Evolutionary conservation across 2,888 invertebrate genomes (phyloP).

Genomic region (Leucozona laternaria): DNA sequence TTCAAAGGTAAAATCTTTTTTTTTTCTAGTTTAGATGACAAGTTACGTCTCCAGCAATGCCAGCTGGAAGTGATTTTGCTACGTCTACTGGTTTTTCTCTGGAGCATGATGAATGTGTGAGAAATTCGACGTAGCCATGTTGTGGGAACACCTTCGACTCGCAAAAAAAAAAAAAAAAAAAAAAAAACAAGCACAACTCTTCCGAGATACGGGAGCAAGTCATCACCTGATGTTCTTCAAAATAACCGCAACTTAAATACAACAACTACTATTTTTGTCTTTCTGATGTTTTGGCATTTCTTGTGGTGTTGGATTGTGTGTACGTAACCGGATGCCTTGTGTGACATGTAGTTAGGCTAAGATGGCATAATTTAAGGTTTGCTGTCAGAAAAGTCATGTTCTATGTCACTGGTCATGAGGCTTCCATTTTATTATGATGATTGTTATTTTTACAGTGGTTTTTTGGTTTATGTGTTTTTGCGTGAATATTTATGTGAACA

Average conservation of each 20-base stretch:
- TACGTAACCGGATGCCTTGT: neutral
- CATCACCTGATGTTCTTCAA: conserved; percentile 28
- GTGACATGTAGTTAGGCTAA: conserved; percentile 51
- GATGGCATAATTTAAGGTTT: conserved; percentile 66
- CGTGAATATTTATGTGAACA: conserved; percentile 59
- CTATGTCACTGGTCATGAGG: conserved; percentile 51
- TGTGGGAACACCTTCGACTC: conserved; percentile 37
- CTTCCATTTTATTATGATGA: conserved; percentile 16
- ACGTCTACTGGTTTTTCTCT: neutral
- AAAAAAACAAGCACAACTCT: no score
- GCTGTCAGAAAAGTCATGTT: conserved; percentile 62
- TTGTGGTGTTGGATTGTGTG: neutral
- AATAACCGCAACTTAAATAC: conserved; percentile 52
- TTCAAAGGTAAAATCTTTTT: conserved; percentile 13
- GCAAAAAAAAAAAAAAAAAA: conserved; percentile 3
- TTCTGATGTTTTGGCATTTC: conserved; percentile 39
- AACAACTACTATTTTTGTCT: neutral
- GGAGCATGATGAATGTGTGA: conserved; percentile 48
- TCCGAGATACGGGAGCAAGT: neutral
- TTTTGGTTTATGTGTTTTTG: conserved; percentile 29
- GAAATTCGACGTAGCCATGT: conserved; percentile 50
- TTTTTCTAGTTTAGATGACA: conserved; percentile 20
- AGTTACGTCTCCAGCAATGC: conserved; percentile 40
- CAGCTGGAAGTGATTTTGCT: conserved; percentile 59
- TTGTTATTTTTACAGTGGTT: neutral